A percentile compares a stretch with the other conserved stretches of the same genome.
Conservation (phyloP, 2,113 vertebrate species). For the Ophiodon elongatus region DNA sequence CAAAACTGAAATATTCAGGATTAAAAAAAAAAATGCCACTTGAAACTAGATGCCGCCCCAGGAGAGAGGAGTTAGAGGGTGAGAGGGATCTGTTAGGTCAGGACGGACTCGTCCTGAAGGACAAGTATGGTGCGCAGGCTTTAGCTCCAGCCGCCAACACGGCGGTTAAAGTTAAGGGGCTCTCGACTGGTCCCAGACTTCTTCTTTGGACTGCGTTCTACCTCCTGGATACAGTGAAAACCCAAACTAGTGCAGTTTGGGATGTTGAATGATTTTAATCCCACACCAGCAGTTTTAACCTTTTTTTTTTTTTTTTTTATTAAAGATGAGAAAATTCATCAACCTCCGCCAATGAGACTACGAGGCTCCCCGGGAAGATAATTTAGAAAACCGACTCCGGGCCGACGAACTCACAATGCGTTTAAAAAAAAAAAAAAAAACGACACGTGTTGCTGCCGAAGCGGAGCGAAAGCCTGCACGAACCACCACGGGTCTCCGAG, state of each 20-base stretch:
- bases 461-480: slow-evolving; percentile 67
- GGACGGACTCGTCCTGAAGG: slow-evolving; percentile 41
- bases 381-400: not conserved
- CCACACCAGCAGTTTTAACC: not conserved
- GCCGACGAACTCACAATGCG: slow-evolving; percentile 6
- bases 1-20: not conserved
- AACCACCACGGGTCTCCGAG: slow-evolving; percentile 29
- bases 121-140: slow-evolving; percentile 54
- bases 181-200: not conserved
- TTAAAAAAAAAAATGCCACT: slow-evolving; percentile 21
- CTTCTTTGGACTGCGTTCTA: not conserved
- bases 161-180: not conserved
- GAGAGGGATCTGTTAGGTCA: slow-evolving; percentile 59
- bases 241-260: not conserved
- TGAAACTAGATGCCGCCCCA: slow-evolving; percentile 59
- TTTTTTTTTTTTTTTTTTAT: not conserved
- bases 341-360: not conserved
- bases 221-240: not conserved
- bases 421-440: not conserved
- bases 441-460: slow-evolving; percentile 22
- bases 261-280: not conserved
- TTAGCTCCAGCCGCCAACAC: slow-evolving; percentile 50
- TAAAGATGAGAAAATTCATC: not conserved
- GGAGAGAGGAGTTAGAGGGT: slow-evolving; percentile 62
- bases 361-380: not conserved